Evolutionary conservation across 2,797 vertebrate species (phyloP).

Genomic region (Eremophila alpestris): DNA sequence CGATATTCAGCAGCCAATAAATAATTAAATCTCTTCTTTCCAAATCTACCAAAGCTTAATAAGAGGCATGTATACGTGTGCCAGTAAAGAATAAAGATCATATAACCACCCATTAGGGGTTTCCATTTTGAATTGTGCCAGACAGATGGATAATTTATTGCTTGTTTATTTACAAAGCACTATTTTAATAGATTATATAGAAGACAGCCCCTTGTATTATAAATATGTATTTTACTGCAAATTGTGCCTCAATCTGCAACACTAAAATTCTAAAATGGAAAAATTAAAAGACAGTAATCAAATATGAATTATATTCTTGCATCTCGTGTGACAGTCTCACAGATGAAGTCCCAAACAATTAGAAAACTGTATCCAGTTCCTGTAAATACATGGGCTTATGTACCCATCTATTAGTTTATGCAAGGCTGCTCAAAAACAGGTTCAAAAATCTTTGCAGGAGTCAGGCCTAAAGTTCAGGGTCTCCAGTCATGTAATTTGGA

Average conservation of each 20-base stretch:
- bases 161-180: slow-evolving; percentile 8
- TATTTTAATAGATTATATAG: background rate
- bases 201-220: background rate
- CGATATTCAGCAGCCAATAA: slow-evolving; percentile 81
- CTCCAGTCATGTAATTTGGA: background rate
- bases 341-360: background rate
- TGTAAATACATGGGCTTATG: background rate
- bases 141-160: background rate
- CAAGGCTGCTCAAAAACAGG: background rate
- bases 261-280: slow-evolving; percentile 6
- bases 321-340: background rate
- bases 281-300: background rate
- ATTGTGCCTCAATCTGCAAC: background rate
- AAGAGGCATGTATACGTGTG: background rate
- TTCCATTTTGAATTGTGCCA: slow-evolving; percentile 20
- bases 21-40: slow-evolving; percentile 89
- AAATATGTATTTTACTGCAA: slow-evolving; percentile 15
- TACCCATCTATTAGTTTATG: background rate
- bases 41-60: slow-evolving; percentile 61
- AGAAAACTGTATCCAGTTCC: background rate
- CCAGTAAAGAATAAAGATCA: slow-evolving; percentile 33
- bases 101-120: background rate
- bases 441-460: background rate
- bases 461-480: background rate
- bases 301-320: background rate